Base-by-base conservation (phyloP, 2,888 invertebrate species). In the Thymelicus acteon region DNA sequence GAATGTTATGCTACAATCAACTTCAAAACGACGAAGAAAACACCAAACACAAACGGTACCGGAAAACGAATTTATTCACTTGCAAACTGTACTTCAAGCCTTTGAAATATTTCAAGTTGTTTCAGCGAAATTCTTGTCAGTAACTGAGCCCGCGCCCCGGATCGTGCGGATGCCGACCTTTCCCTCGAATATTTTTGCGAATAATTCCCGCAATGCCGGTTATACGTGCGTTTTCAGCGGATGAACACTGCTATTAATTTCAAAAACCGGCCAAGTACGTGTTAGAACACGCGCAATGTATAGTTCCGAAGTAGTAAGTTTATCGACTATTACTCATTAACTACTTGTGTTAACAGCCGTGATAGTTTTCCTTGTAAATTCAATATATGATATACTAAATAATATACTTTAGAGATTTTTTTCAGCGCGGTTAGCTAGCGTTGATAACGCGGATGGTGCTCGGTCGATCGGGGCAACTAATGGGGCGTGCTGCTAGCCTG, bases 101-200 rank as follows among this genome's bases (percentile, higher is more conserved):
- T 44, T 44, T 52, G 19, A n/a, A 52, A 52, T 52, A 52, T 52
- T 52, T 52, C 49, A 52, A 15, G 49, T 52, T 52, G 49, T 52
- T 52, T 52, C 49, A 52, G 19, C 49, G 49, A 52, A 52, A 52
- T 52, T 52, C 19, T 79, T 81, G 84, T 83, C n/a, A 24, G 24
- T 31, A 31, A 31, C 31, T 31, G 82, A 73, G 74, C 71, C 62
- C 67, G 72, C 49, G 1, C 7, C 6, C 7, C 19, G 19, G 7
- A 31, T 31, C 5, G 31, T 3, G 7, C 15, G 49, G 7, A 52
- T 19, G 15, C 15, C 49, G 10, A 52, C 19, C 15, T 7, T 52
- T 52, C 15, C 7, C 49, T 19, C 49, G 15, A 52, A 52, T 52
- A 52, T 52, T 52, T 52, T 52, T 52, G 19, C 49, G 15, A 52